Base-by-base conservation (phyloP, 2,113 vertebrate genomes). In the Mus pahari region DNA sequence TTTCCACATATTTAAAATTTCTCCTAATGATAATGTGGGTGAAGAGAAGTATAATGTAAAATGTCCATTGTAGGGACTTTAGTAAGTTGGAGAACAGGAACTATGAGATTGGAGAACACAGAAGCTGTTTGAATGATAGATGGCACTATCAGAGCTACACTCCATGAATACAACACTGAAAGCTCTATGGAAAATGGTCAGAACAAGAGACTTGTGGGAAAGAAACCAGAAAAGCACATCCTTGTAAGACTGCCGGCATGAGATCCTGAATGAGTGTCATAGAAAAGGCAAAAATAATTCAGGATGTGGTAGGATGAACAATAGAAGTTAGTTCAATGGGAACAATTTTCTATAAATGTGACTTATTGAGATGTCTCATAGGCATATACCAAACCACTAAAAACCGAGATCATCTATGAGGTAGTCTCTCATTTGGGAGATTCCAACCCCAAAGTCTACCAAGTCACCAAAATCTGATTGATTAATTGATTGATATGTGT, bases 1-100 rank as follows among this genome's bases (percentile, higher is more conserved):
- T 95, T 95, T 77, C 42, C 5, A 53, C 70, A 50, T 86, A 70
- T 50, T 24, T 92, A 22, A 84, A n/a, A 55, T 88, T 42, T 88
- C 3, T 87, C 20, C 78, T 90, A 71, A 12, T 53, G 24, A 19
- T 48, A 86, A 8, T 55, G 86, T 1, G 19, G 86, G 7, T n/a
- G 13, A 22, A 92, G 74, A 70, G 10, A 55, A 55, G 16, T 39
- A 26, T 5, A 53, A 28, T 64, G 45, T 22, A 17, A 9, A 89
- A 66, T 68, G 14, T 89, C 13, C 12, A 39, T 20, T 71, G 9
- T 24, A 31, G 8, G 39, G 1, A 58, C 45, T 74, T 24, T 17
- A 14, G 0, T 20, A 77, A 73, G 0, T 62, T 87, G 26, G 71
- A 9, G 7, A 68, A 13, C 0, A 28, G 6, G 36, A 20, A 22